These are phyloP conservation scores for Philaethria dido DNA, from an alignment of 2,888 invertebrate genomes.

Conservation along the genomic window DNA sequence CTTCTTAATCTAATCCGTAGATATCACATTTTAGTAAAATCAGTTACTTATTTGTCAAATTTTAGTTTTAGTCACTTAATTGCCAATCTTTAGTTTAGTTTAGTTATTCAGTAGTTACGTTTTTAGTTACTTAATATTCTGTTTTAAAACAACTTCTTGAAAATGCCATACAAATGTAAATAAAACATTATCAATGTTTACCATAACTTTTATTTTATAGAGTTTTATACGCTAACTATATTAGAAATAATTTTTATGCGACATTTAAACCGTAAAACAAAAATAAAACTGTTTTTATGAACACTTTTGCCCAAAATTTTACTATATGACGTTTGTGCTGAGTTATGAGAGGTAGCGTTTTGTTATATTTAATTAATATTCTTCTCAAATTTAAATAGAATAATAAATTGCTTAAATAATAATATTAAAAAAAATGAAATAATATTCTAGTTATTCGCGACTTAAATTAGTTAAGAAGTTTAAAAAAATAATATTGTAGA, in stretches of 20 bases:
- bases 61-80: too few relatives aligned
- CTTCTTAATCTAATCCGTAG: too few relatives aligned
- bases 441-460: too few relatives aligned
- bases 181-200: conserved; percentile 30
- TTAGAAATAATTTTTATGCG: conserved; percentile 59
- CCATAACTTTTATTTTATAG: conserved; percentile 18
- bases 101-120: too few relatives aligned
- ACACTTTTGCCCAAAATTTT: conserved; percentile 71
- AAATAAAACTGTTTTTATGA: conserved; percentile 70
- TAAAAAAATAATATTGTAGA: too few relatives aligned
- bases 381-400: too few relatives aligned
- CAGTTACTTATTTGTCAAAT: too few relatives aligned
- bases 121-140: not conserved
- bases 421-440: too few relatives aligned
- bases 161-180: conserved; percentile 40
- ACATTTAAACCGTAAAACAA: conserved; percentile 70
- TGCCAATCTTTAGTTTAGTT: too few relatives aligned
- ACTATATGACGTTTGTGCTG: conserved; percentile 52
- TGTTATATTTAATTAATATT: not conserved
- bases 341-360: conserved; percentile 38
- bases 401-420: too few relatives aligned
- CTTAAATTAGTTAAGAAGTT: too few relatives aligned
- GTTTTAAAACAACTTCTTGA: not conserved
- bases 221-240: conserved; percentile 53
- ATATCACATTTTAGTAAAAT: too few relatives aligned